A percentile compares a stretch with the other conserved stretches of the same genome.
These are phyloP conservation scores for Dicyrtoma fusca DNA, from an alignment of 2,888 invertebrate species.

Conservation along the genomic window DNA sequence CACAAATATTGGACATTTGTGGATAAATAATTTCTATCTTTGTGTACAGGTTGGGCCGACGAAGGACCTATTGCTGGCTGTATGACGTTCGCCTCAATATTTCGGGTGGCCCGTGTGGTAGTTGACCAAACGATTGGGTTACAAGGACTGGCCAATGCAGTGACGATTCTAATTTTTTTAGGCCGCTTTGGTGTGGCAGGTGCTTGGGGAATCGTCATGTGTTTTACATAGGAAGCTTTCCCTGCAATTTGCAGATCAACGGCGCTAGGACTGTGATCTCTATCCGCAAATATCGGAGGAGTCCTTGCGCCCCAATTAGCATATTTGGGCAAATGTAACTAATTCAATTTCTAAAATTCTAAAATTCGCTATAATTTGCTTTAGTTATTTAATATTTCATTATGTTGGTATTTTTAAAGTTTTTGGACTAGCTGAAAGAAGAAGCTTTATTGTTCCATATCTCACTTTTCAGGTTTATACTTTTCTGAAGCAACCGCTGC, in stretches of 20 bases:
- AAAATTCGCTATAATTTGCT: too few species aligned
- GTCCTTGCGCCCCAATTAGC: constrained; percentile 51
- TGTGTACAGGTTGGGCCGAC: constrained; percentile 47
- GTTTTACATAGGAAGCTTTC: constrained; percentile 52
- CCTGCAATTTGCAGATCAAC: constrained; percentile 47
- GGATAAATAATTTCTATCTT: neutral
- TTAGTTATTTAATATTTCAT: too few species aligned
- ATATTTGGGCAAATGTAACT: constrained; percentile 47
- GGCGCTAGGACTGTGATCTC: constrained; percentile 47
- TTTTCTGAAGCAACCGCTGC: too few species aligned
- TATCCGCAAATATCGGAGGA: constrained; percentile 46
- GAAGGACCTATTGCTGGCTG: constrained; percentile 44
- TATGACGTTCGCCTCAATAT: constrained; percentile 38
- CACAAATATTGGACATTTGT: too few species aligned
- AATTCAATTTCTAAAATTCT: too few species aligned
- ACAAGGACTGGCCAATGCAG: too few species aligned
- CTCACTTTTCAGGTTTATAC: too few species aligned
- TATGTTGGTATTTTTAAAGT: too few species aligned
- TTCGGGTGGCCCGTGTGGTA: constrained; percentile 42
- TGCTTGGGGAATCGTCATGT: constrained; percentile 50
- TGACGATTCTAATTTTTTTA: constrained; percentile 17
- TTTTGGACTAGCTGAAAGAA: too few species aligned
- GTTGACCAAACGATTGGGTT: constrained; percentile 8
- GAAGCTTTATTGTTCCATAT: too few species aligned
- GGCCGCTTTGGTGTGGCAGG: constrained; percentile 33